Conservation (phyloP, 1,140 invertebrate species). For the Aradophagus sp. region DNA sequence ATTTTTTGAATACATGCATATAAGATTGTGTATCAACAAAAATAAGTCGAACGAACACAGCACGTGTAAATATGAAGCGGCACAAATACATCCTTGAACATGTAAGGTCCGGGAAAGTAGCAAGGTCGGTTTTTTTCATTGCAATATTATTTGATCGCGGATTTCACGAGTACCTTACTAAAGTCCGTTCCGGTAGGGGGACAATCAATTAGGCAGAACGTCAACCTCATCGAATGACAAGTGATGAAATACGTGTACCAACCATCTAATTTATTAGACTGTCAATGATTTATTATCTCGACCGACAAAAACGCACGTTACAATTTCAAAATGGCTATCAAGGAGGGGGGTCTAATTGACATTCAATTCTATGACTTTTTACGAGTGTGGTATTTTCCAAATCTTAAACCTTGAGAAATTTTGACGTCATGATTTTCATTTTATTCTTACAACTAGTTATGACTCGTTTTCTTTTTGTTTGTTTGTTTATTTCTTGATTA, state of each 20-base stretch:
- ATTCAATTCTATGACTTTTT: too few relatives aligned
- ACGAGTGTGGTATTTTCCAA: too few relatives aligned
- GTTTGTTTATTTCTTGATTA: too few relatives aligned
- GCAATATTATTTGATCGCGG: slow-evolving; percentile 28
- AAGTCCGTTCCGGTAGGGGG: slow-evolving; percentile 21
- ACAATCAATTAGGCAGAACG: slow-evolving; percentile 26
- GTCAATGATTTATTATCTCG: too few relatives aligned
- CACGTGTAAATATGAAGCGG: slow-evolving; percentile 47
- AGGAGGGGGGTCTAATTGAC: too few relatives aligned
- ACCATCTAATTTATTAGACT: neutral
- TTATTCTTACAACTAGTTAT: too few relatives aligned
- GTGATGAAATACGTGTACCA: slow-evolving; percentile 17
- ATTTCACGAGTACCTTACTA: slow-evolving; percentile 30
- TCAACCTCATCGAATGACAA: slow-evolving; percentile 27
- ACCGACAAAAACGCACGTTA: too few relatives aligned
- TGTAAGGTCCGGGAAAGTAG: slow-evolving; percentile 52
- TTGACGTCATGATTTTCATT: too few relatives aligned
- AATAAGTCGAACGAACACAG: slow-evolving; percentile 38
- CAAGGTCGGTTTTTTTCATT: slow-evolving; percentile 41
- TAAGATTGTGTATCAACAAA: slow-evolving; percentile 24
- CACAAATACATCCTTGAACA: slow-evolving; percentile 44
- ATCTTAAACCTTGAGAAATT: too few relatives aligned
- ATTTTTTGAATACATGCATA: slow-evolving; percentile 26
- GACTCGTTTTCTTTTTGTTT: too few relatives aligned
- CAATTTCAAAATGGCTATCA: too few relatives aligned